A percentile compares a stretch with the other conserved stretches of the same genome.
Evolutionary conservation across 2,113 vertebrate genomes (phyloP).

Genomic region (Coregonus clupeaformis): DNA sequence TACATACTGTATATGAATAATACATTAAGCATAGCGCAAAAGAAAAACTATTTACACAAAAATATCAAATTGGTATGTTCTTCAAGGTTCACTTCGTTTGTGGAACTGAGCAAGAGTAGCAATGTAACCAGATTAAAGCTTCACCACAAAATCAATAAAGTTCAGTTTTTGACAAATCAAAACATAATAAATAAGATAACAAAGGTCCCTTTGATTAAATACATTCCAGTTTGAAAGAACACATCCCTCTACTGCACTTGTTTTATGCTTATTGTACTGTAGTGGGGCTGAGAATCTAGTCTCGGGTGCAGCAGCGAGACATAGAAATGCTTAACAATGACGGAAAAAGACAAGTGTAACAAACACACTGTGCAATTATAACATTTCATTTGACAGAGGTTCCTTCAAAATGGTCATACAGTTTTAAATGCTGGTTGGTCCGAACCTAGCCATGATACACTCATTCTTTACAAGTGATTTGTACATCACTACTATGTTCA

Average conservation of each 20-base stretch:
- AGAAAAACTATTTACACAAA: not conserved
- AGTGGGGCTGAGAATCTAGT: not conserved
- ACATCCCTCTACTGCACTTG: not conserved
- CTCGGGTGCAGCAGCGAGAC: not conserved
- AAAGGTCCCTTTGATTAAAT: constrained; percentile 2
- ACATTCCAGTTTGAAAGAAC: not conserved
- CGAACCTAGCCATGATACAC: not conserved
- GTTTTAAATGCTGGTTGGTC: not conserved
- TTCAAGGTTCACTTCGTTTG: not conserved
- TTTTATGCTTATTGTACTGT: not conserved
- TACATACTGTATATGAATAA: not conserved
- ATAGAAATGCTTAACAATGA: not conserved
- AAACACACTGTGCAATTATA: not conserved
- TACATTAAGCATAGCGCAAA: not conserved
- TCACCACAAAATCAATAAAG: not conserved
- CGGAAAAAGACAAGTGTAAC: not conserved
- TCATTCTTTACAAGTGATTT: not conserved
- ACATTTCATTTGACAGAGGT: not conserved
- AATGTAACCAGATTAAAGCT: not conserved
- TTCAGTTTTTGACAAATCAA: not conserved
- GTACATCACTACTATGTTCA: not conserved
- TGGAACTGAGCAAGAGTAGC: not conserved
- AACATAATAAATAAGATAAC: not conserved
- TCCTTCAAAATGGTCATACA: not conserved
- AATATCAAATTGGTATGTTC: not conserved